Evolutionary conservation across 2,888 invertebrate genomes (phyloP).

Genomic region (Brassicogethes aeneus): DNA sequence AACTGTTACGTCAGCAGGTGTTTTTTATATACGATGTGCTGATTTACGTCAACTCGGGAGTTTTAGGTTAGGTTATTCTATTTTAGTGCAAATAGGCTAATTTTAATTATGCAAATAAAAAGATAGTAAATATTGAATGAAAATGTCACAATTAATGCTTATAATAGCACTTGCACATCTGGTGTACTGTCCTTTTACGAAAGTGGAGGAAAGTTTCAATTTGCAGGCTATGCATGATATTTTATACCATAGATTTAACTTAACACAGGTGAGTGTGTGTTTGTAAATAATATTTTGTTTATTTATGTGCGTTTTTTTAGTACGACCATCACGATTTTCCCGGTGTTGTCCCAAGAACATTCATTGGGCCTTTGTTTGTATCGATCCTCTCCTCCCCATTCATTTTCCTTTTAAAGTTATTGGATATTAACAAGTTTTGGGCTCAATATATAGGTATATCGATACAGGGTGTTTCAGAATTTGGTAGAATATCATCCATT

Average conservation of each 20-base stretch:
- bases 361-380: slow-evolving; percentile 82
- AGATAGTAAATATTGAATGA: slow-evolving; percentile 17
- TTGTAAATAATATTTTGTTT: slow-evolving; percentile 1
- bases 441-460: slow-evolving; percentile 81
- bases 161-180: slow-evolving; percentile 71
- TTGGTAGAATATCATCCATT: no score
- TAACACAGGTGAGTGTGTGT: slow-evolving; percentile 59
- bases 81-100: not conserved
- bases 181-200: slow-evolving; percentile 87
- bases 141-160: slow-evolving; percentile 67
- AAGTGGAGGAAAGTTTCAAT: slow-evolving; percentile 99
- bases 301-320: slow-evolving; percentile 45
- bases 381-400: slow-evolving; percentile 71
- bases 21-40: no score
- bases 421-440: slow-evolving; percentile 74
- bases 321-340: slow-evolving; percentile 98
- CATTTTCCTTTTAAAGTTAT: slow-evolving; percentile 54
- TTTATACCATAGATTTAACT: slow-evolving; percentile 76
- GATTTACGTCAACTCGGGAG: no score
- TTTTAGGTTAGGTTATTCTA: no score
- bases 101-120: slow-evolving; percentile 14
- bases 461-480: no score
- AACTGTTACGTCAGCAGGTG: no score
- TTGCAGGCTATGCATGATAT: slow-evolving; percentile 97
- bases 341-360: slow-evolving; percentile 94